phyloP scores from a whole-genome alignment of 2,888 invertebrate species.

The Eumacrocentrus americanus region DNA sequence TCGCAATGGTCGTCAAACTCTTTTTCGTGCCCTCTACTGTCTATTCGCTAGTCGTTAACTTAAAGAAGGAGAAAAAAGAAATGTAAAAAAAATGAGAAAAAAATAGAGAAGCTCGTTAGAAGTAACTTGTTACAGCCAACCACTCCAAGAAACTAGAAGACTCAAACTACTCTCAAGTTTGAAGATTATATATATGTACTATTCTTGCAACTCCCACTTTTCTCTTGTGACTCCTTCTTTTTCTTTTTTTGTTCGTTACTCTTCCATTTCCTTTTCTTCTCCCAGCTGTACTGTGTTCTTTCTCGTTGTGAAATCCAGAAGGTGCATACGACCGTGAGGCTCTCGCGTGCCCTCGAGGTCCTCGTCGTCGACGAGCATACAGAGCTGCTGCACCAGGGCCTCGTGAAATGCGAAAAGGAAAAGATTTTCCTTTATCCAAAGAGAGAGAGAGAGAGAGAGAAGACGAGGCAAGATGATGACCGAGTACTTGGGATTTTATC shows the following conservation, averaged over 20 bases:
- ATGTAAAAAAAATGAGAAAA: no score
- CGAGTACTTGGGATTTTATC: conserved; percentile 7
- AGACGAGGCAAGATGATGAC: conserved; percentile 25
- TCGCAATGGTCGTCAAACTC: conserved; percentile 28
- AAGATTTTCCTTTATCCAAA: conserved; percentile 3
- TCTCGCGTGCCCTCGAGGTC: conserved; percentile 14
- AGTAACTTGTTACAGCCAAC: conserved; percentile 44
- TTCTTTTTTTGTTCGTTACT: conserved; percentile 28
- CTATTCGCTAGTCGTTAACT: conserved; percentile 4
- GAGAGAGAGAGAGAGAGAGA: no score
- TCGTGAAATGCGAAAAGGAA: conserved; percentile 6
- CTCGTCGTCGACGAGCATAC: conserved; percentile 7
- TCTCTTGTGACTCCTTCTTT: conserved; percentile 10
- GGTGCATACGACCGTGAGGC: conserved; percentile 12
- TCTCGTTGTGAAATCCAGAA: conserved; percentile 7
- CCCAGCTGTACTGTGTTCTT: background rate
- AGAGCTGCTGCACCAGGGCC: background rate
- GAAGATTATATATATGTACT: conserved; percentile 3
- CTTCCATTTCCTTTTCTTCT: conserved; percentile 30
- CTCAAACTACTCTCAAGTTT: conserved; percentile 32
- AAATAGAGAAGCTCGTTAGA: conserved; percentile 48
- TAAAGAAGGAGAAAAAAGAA: conserved; percentile 19
- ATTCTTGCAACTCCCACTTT: conserved; percentile 11
- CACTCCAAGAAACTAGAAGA: conserved; percentile 43
- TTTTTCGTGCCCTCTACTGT: conserved; percentile 12